Conservation (phyloP, 1,140 invertebrate species). For the Myzus persicae region DNA sequence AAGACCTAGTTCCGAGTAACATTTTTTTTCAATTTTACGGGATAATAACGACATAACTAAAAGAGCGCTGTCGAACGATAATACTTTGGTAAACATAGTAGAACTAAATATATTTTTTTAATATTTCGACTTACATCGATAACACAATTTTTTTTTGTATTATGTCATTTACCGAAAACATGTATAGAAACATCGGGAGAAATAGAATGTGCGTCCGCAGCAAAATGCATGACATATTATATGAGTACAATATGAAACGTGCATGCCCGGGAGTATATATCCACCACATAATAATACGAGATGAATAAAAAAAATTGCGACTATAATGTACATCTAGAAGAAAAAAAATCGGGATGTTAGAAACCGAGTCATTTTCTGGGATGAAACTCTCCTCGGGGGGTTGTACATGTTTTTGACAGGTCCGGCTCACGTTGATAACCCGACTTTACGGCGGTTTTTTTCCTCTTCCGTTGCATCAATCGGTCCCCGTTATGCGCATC, state of each 20-base stretch:
- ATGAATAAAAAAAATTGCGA: background rate
- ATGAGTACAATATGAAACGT: background rate
- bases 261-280: background rate
- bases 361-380: constrained; percentile 40
- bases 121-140: background rate
- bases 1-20: no score
- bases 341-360: background rate
- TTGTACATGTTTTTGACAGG: constrained; percentile 54
- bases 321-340: background rate
- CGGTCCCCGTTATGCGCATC: background rate
- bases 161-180: background rate
- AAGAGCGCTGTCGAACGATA: background rate
- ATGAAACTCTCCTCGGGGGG: constrained; percentile 32
- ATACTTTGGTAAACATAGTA: background rate
- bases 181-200: background rate
- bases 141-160: background rate
- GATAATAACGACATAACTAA: no score
- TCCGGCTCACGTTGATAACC: constrained; percentile 40
- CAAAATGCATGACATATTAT: background rate
- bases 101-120: background rate
- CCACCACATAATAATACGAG: background rate
- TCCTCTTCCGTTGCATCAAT: background rate
- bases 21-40: no score
- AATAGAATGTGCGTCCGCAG: background rate
- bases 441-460: background rate